Conservation (phyloP, 1,140 invertebrate species). For the Megalonaias nervosa region DNA sequence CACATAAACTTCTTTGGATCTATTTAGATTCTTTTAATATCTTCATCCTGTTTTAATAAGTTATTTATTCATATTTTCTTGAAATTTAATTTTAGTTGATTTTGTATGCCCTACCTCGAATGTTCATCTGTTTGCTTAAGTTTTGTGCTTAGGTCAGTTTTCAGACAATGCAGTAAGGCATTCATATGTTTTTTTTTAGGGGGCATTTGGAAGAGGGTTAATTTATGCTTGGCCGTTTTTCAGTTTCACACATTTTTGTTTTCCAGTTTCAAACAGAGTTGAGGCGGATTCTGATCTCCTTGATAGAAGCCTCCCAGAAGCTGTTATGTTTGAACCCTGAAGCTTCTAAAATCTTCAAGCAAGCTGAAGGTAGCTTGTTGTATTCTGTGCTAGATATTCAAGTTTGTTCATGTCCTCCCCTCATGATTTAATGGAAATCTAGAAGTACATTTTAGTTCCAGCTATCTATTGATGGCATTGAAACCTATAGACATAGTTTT, state of each 20-base stretch:
- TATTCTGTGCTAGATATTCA: neutral
- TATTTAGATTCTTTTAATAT: too few relatives aligned
- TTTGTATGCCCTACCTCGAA: neutral
- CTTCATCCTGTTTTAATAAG: neutral
- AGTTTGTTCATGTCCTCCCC: too few relatives aligned
- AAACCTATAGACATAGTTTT: too few relatives aligned
- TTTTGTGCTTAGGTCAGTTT: neutral
- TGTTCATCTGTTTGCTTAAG: neutral
- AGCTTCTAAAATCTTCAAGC: slow-evolving; percentile 69
- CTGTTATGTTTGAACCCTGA: slow-evolving; percentile 76
- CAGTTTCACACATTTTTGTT: slow-evolving; percentile 24
- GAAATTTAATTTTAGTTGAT: neutral
- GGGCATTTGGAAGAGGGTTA: too few relatives aligned
- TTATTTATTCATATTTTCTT: neutral
- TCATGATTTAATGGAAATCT: too few relatives aligned
- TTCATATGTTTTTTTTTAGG: too few relatives aligned
- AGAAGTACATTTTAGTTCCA: too few relatives aligned
- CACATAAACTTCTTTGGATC: too few relatives aligned
- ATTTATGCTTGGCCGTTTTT: slow-evolving; percentile 3
- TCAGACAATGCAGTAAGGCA: too few relatives aligned
- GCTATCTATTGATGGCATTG: too few relatives aligned
- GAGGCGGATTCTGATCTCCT: slow-evolving; percentile 77
- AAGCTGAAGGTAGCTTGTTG: slow-evolving; percentile 62
- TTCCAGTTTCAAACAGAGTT: slow-evolving; percentile 78
- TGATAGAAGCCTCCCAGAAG: slow-evolving; percentile 78